Conservation (phyloP, 2,888 invertebrate genomes). For the Gibbula magus region DNA sequence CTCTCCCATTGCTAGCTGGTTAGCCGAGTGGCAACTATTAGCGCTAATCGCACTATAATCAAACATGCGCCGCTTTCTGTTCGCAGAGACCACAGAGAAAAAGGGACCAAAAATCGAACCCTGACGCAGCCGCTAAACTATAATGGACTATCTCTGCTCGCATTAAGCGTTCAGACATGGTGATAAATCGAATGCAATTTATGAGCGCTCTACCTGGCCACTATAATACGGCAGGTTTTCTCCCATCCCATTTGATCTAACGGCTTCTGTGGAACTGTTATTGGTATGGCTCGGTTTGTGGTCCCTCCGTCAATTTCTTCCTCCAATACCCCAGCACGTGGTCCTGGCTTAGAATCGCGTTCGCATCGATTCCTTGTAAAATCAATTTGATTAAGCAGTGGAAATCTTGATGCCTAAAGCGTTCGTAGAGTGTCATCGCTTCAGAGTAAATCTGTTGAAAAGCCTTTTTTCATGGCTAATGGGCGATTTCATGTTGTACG, state of each 20-base stretch:
- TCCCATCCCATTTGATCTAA: constrained; percentile 6
- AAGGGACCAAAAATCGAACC: constrained; percentile 21
- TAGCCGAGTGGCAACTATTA: constrained; percentile 2
- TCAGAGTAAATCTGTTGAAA: constrained; percentile 6
- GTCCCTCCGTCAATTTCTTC: background rate
- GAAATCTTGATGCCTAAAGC: constrained; percentile 2
- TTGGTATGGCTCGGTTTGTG: background rate
- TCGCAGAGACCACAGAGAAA: background rate
- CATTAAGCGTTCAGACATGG: constrained; percentile 17
- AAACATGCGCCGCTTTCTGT: constrained; percentile 16
- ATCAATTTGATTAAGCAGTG: constrained; percentile 24
- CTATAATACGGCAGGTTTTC: constrained; percentile 3
- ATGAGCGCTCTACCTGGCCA: constrained; percentile 5
- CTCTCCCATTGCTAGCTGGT: background rate
- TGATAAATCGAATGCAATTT: constrained; percentile 20
- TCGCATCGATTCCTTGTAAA: constrained; percentile 18
- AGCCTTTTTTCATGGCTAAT: constrained; percentile 18
- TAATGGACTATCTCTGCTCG: constrained; percentile 25
- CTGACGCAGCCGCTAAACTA: constrained; percentile 17
- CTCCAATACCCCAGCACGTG: background rate
- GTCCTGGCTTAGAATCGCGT: constrained; percentile 13
- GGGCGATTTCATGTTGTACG: constrained; percentile 14
- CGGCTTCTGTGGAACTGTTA: background rate
- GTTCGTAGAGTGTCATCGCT: background rate
- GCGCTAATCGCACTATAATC: constrained; percentile 18